These are phyloP conservation scores for Lucilia cuprina DNA, from an alignment of 1,140 invertebrate species.

Conservation along the genomic window DNA sequence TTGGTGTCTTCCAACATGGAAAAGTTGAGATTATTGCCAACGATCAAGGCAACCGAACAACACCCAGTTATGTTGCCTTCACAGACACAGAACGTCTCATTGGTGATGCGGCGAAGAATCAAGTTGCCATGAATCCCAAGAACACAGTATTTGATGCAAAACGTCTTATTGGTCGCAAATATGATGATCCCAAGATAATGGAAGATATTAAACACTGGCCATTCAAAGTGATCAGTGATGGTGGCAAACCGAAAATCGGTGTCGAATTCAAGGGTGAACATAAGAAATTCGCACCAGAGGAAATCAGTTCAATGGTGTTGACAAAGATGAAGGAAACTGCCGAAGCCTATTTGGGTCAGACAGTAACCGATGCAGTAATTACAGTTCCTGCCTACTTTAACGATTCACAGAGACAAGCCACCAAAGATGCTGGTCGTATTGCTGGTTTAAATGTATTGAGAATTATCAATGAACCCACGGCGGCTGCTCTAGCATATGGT, in stretches of 20 bases:
- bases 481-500: constrained; percentile 77
- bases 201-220: constrained; percentile 81
- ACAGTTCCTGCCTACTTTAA: constrained; percentile 72
- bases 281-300: constrained; percentile 78
- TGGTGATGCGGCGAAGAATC: constrained; percentile 81
- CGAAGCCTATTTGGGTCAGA: constrained; percentile 77
- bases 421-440: constrained; percentile 72
- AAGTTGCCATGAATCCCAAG: constrained; percentile 59
- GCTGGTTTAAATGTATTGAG: constrained; percentile 73
- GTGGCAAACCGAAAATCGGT: constrained; percentile 74
- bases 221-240: constrained; percentile 73
- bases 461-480: constrained; percentile 78
- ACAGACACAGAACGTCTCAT: constrained; percentile 87
- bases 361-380: constrained; percentile 71
- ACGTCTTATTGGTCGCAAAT: constrained; percentile 72
- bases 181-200: constrained; percentile 75
- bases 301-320: constrained; percentile 80
- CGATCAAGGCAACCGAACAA: constrained; percentile 35
- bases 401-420: constrained; percentile 72
- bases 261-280: constrained; percentile 76
- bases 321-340: constrained; percentile 85
- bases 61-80: constrained; percentile 65
- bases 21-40: constrained; percentile 36
- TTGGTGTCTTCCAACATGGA: constrained; percentile 66
- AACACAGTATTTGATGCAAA: constrained; percentile 65